phyloP scores from a whole-genome alignment of 2,888 invertebrate genomes.

The Temnothorax rugatulus region DNA sequence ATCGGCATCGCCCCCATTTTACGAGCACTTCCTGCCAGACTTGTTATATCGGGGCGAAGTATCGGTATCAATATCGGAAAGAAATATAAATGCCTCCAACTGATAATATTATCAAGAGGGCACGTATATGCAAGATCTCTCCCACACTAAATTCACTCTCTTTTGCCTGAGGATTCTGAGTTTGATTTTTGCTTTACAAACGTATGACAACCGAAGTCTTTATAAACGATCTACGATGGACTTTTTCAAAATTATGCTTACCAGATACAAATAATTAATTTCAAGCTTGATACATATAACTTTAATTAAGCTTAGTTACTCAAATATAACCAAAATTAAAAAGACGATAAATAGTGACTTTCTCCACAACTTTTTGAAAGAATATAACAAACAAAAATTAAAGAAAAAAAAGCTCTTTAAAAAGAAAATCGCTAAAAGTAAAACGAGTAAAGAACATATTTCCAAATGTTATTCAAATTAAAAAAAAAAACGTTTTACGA shows the following conservation, averaged over 20 bases:
- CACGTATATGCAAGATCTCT: background rate
- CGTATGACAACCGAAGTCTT: background rate
- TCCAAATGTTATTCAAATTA: background rate
- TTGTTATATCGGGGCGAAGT: slow-evolving; percentile 26
- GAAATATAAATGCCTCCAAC: slow-evolving; percentile 20
- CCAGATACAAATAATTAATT: background rate
- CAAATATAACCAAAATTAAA: background rate
- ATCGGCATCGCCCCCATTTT: slow-evolving; percentile 36
- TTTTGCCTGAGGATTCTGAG: background rate
- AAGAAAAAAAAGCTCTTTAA: background rate
- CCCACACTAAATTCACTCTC: too few species aligned
- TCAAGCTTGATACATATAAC: background rate
- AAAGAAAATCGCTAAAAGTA: background rate
- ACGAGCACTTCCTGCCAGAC: slow-evolving; percentile 42
- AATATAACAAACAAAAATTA: background rate
- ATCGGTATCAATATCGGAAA: slow-evolving; percentile 38
- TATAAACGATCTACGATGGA: background rate
- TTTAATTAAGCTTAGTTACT: background rate
- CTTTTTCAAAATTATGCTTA: background rate
- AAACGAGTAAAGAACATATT: background rate
- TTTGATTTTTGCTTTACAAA: background rate
- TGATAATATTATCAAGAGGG: slow-evolving; percentile 8
- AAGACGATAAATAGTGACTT: background rate
- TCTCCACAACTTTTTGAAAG: background rate
- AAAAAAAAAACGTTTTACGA: background rate